Base-by-base conservation (phyloP, 2,797 vertebrate genomes). In the Phoxinus dragarum region DNA sequence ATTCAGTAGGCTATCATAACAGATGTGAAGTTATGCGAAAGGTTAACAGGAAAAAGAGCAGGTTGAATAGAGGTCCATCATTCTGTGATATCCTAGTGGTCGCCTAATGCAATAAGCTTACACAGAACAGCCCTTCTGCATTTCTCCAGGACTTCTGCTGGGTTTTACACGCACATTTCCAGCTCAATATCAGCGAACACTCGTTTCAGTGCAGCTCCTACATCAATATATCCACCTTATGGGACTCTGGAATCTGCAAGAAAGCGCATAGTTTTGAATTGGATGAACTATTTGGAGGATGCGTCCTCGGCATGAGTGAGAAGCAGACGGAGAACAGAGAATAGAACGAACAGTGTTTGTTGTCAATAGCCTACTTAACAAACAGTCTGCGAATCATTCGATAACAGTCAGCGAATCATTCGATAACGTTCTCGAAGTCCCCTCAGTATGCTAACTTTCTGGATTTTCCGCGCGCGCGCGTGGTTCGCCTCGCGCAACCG, bases 51-150 rank as follows among this genome's bases (percentile, higher is more conserved):
- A 74, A 68, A 17, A 52, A 47, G 49, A 59, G 71, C 71, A 81
- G 73, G 77, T 86, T 81, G 54, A 44, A 40, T 10, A 40, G 21
- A 7, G 77, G 47, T 81, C 27, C 40, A n/a, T 68, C 88, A 90
- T 92, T 91, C 90, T 88, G 89, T 86, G 91, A 89, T 87, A 80
- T 92, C 88, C 91, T 92, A 91, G 90, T 92, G 93, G 91, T 89
- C 92, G 91, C 92, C 93, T 93, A 91, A 93, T 90, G 91, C 90
- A 92, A 90, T 19, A 89, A 89, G 89, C 88, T 88, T 88, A 42
- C 69, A 91, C 77, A 91, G 69, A 88, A 84, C 89, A 89, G 52
- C 61, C 56, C 81, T 73, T 75, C 81, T 87, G 84, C 91, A 89
- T 88, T 91, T 89, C 86, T 69, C 78, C 34, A 68, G 84, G 59